phyloP scores from a whole-genome alignment of 1,140 invertebrate species.

The Harpegnathos saltator region DNA sequence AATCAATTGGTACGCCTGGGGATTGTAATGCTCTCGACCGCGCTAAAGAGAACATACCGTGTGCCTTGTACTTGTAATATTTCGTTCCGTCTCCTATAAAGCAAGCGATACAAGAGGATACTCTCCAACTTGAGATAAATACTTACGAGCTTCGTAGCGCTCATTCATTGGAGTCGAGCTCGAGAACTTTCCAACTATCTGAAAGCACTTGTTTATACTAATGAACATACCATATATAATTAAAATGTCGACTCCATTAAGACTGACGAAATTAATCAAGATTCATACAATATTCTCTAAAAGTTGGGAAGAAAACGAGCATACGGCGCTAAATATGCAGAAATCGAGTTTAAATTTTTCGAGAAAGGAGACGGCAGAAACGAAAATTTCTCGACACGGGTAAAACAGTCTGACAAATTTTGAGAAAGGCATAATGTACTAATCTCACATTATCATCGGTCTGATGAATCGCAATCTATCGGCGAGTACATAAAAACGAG shows the following conservation, averaged over 20 bases:
- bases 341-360: not conserved
- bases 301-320: no score
- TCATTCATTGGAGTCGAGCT: not conserved
- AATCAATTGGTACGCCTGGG: slow-evolving; percentile 42
- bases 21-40: slow-evolving; percentile 34
- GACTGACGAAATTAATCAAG: not conserved
- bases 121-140: slow-evolving; percentile 27
- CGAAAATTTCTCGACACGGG: not conserved
- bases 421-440: slow-evolving; percentile 6
- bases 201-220: not conserved
- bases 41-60: slow-evolving; percentile 21
- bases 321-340: no score
- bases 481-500: not conserved
- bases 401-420: not conserved
- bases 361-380: not conserved
- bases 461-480: slow-evolving; percentile 27
- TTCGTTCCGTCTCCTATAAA: slow-evolving; percentile 24
- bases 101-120: slow-evolving; percentile 1
- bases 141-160: not conserved
- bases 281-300: not conserved
- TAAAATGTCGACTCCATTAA: not conserved
- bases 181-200: not conserved
- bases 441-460: slow-evolving; percentile 25
- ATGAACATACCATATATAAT: not conserved
- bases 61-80: slow-evolving; percentile 45